Evolutionary conservation across 2,888 invertebrate genomes (phyloP), one percentile per base, ranked within the genome.

Genomic region (Eupithecia abbreviata): DNA sequence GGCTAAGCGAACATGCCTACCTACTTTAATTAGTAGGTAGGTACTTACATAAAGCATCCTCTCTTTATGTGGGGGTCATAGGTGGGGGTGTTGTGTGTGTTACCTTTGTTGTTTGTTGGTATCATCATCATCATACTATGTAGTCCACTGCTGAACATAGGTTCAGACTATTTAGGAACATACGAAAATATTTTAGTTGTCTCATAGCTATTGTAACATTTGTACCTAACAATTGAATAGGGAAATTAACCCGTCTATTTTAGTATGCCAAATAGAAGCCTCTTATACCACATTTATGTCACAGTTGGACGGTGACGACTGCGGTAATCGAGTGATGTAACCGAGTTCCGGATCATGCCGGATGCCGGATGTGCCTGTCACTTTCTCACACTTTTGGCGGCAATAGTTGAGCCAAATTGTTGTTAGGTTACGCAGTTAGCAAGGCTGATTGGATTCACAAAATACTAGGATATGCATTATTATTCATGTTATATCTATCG

Each of bases 331-430:
- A 74, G 75, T 68, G 68, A 68, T 68, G 69, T 69, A 88, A 86
- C 82, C 76, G 82, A 89, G 90, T 90, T 92, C 91, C 91, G 92
- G 88, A 87, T 85, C 84, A 81, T 85, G 83, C 89, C 91, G 87
- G 85, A 87, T 88, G 82, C 88, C 90, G 83, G 82, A 84, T 81
- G 68, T 81, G 68, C 85, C 86, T 86, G 84, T 87, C 86, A 89
- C 90, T 91, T 91, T 91, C 90, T 81, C 80, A 77, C 71, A 66
- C 66, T 62, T 66, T 42, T 66, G 66, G 66, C 42, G 66, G 66
- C 42, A 83, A 83, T 80, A 76, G 85, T 87, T 72, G 69, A 45
- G 71, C 49, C 66, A 72, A 74, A 66, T 65, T 65, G 2, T 41
- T 66, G 42, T 42, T n/a, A n/a, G n/a, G n/a, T n/a, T 42, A 62